Base-by-base conservation (phyloP, 2,888 invertebrate genomes). In the Drosophila neonasuta region DNA sequence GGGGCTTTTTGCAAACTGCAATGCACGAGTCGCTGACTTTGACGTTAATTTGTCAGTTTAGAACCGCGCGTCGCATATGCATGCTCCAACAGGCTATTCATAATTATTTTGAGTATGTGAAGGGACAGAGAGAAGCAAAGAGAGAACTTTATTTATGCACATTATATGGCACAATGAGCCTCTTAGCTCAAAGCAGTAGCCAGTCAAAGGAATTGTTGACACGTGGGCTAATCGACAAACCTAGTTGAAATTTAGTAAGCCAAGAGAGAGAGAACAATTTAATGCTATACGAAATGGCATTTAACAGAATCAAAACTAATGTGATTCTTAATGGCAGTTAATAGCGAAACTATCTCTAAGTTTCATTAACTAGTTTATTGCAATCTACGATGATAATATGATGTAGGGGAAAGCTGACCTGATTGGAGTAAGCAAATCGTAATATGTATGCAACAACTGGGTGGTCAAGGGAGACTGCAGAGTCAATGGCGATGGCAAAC, bases 21-120 rank as follows among this genome's bases (percentile, higher is more conserved):
- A 42, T 60, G 56, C 65, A 68, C 63, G 80, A 74, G 44, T 66
- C 63, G 68, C 57, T 68, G 71, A 42, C 59, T 74, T 59, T 52
- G 61, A 68, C 60, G 76, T 62, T 80, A 78, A 80, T 82, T 74
- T 80, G 77, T 80, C 59, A 74, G 62, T 64, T 70, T 54, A 54
- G 57, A 52, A 70, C 64, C 58, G 56, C 58, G 56, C 64, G 58
- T 49, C 52, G 60, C 64, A 48, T 67, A 68, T 68, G 57, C 64
- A 65, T 60, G 60, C 48, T 20, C 56, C 60, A 64, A 60, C 77
- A 71, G 24, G 13, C 59, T 63, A 64, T 65, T 65, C 50, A 62
- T 10, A 45, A 55, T 50, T 62, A 50, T 50, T 34, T 13, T 17
- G 5, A 41, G 5, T n/a, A 5, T n/a, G 34, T 11, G 34, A 44